These are phyloP conservation scores for Oopsacas minuta DNA, from an alignment of 37 sponge, comb jelly and placozoan species.

Conservation along the genomic window DNA sequence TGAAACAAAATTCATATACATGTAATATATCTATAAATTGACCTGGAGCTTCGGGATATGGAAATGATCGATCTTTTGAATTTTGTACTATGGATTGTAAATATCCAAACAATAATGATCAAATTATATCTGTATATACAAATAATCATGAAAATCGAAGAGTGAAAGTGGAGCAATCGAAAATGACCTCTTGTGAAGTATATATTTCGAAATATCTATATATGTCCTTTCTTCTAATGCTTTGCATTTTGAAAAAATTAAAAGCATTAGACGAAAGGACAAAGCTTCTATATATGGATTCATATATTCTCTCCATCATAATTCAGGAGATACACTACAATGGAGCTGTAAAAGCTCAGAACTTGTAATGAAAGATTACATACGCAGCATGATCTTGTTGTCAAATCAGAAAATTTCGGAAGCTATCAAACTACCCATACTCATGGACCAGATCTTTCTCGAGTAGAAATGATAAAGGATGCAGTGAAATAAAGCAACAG, in stretches of 20 bases:
- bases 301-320: background rate
- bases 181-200: too few relatives aligned
- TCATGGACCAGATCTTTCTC: background rate
- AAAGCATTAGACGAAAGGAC: background rate
- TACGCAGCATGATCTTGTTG: background rate
- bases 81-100: too few relatives aligned
- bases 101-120: too few relatives aligned
- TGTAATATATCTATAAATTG: too few relatives aligned
- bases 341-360: background rate
- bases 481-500: background rate
- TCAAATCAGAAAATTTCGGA: background rate
- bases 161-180: too few relatives aligned
- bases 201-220: too few relatives aligned
- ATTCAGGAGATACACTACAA: background rate
- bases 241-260: background rate
- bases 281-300: background rate
- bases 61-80: too few relatives aligned
- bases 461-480: background rate
- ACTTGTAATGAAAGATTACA: background rate
- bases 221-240: too few relatives aligned
- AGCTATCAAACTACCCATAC: background rate
- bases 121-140: too few relatives aligned
- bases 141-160: too few relatives aligned
- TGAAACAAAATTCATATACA: too few relatives aligned
- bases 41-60: too few relatives aligned